These are phyloP conservation scores for Chlorodrepanis virens DNA, from an alignment of 2,113 vertebrate species.

Conservation along the genomic window DNA sequence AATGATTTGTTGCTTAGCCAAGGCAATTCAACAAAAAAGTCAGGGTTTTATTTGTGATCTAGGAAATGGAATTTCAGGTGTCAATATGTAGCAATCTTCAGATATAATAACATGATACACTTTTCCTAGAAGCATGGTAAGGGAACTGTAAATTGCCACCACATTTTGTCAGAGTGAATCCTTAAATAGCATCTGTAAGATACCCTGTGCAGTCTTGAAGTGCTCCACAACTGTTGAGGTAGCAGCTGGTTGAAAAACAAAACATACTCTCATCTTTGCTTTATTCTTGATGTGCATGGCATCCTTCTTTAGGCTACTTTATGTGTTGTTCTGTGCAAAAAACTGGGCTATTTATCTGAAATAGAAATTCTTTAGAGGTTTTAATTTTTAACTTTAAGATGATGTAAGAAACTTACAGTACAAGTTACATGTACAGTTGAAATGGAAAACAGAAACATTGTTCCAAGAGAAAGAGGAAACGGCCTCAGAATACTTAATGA, in stretches of 20 bases:
- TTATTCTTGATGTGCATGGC: background rate
- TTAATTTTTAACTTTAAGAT: background rate
- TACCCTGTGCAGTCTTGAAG: background rate
- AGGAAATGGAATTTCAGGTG: background rate
- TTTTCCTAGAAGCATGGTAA: background rate
- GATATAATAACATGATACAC: background rate
- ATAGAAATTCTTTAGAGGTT: background rate
- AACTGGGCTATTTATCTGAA: background rate
- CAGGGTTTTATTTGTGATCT: background rate
- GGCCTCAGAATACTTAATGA: background rate
- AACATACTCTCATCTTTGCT: background rate
- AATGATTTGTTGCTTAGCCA: background rate
- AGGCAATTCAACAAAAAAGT: background rate
- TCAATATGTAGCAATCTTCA: background rate
- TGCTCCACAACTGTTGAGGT: background rate
- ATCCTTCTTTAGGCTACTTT: background rate
- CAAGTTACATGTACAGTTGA: background rate
- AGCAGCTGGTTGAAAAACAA: background rate
- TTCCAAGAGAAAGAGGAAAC: constrained; percentile 4
- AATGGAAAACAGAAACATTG: background rate
- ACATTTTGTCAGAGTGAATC: background rate
- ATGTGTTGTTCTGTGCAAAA: background rate
- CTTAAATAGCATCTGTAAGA: background rate
- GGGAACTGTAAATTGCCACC: background rate
- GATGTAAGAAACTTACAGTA: background rate